Percentiles rank a stretch among this genome's conserved stretches.
Evolutionary conservation across 53 echinoderm and acorn worm species (phyloP).

Genomic region (Apostichopus leukothele): DNA sequence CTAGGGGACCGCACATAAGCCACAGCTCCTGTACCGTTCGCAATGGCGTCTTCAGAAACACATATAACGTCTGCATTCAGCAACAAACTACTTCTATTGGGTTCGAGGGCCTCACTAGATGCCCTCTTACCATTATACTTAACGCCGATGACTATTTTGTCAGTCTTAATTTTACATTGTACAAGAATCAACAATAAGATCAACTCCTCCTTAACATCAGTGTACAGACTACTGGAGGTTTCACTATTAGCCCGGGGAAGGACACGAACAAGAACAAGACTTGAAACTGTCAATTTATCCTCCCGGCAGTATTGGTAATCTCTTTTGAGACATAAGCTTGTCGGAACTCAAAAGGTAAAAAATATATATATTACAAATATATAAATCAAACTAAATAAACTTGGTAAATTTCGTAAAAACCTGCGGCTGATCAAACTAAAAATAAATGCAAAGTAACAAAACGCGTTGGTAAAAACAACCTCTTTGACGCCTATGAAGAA

Average conservation of each 20-base stretch:
- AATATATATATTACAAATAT: no score
- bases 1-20: not conserved
- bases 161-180: no score
- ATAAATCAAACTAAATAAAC: no score
- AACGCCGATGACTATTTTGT: not conserved
- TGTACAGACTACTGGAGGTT: not conserved
- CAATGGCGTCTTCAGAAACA: not conserved
- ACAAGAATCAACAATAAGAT: not conserved
- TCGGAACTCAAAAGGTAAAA: no score
- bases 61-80: not conserved
- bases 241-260: not conserved
- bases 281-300: constrained; percentile 6
- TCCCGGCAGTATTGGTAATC: not conserved
- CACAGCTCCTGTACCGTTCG: not conserved
- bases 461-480: no score
- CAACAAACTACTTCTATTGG: not conserved
- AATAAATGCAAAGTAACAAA: no score
- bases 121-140: not conserved
- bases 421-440: no score
- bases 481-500: no score
- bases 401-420: no score
- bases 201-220: not conserved
- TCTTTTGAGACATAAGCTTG: not conserved
- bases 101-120: not conserved
- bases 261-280: not conserved